Evolutionary conservation across 2,113 vertebrate genomes (phyloP), one percentile per base, ranked within the genome.

Genomic region (Cynoglossus semilaevis): DNA sequence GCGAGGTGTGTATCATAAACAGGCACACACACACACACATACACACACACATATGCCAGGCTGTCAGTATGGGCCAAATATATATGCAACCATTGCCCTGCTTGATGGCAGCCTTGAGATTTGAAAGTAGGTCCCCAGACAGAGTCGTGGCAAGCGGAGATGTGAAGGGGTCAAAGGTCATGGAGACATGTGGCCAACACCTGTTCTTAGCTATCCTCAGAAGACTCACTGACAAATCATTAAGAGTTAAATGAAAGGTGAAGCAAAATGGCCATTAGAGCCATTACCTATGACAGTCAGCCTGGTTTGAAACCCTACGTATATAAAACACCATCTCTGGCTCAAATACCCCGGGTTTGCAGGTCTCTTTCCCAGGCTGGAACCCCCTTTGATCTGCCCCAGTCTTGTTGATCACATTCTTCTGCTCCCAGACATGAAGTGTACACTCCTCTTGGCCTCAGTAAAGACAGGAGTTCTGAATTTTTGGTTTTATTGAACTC

Each of bases 371-470:
- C 79, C 78, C 52, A 38, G 66, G 67, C 58, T 87, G 75, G 81
- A 88, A 84, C 78, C 81, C 76, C 48, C 74, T 89, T 88, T 89
- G 87, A 89, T 86, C 78, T 77, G 13, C 15, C 45, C 34, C 49
- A 67, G 73, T 80, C 84, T 81, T 75, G 85, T 76, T 77, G 77
- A 64, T 83, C 55, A 10, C 51, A 43, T 65, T 82, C 72, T 63
- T 22, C 52, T 12, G 65, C 79, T 83, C 72, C 61, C 66, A 75
- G 66, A 72, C 75, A 69, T 72, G 50, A 65, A 58, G 47, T 59
- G 15, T 34, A 48, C 73, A 71, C 76, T 62, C 54, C 49, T 68
- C 57, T 37, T 54, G 19, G 65, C 9, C 70, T 58, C 52, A 15
- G 48, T 54, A 5, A 15, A 58, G 41, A 70, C 38, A 22, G 55